A percentile compares a stretch with the other conserved stretches of the same genome.
Evolutionary conservation across 2,113 vertebrate genomes (phyloP).

Genomic region (Pionites leucogaster): DNA sequence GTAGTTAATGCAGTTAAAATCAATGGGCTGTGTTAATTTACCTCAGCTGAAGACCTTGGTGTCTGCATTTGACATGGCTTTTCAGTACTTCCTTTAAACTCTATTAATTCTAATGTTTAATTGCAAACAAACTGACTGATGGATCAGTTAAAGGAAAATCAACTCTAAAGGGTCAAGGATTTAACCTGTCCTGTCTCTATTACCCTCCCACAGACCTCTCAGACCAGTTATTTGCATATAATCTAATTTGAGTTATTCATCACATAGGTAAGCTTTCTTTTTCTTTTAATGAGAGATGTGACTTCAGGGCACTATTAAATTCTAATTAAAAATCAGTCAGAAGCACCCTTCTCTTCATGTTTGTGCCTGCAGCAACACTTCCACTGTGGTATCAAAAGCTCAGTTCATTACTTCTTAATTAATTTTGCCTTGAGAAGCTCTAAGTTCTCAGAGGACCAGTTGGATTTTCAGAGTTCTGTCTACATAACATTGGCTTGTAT

Average conservation of each 20-base stretch:
- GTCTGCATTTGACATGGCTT: neutral
- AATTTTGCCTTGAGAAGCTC: conserved; percentile 61
- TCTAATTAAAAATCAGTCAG: conserved; percentile 70
- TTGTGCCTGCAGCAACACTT: conserved; percentile 57
- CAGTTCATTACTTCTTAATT: conserved; percentile 68
- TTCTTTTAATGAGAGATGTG: conserved; percentile 25
- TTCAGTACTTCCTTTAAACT: conserved; percentile 5
- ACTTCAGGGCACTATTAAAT: conserved; percentile 64
- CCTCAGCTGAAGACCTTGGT: neutral
- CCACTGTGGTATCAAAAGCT: conserved; percentile 27
- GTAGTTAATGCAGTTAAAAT: conserved; percentile 9
- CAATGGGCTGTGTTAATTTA: conserved; percentile 36
- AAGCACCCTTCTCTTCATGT: conserved; percentile 31
- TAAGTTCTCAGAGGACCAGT: conserved; percentile 45
- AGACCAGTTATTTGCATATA: conserved; percentile 34
- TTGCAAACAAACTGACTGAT: conserved; percentile 35
- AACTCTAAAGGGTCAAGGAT: conserved; percentile 15
- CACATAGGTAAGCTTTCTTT: neutral
- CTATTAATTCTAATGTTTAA: neutral
- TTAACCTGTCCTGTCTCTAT: conserved; percentile 15
- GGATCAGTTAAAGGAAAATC: conserved; percentile 42
- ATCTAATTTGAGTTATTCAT: conserved; percentile 53
- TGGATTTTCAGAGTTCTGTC: conserved; percentile 13
- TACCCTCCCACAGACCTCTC: neutral
- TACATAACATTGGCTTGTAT: neutral